Evolutionary conservation across 2,797 vertebrate genomes (phyloP).

Genomic region (Orestias chungarensis): DNA sequence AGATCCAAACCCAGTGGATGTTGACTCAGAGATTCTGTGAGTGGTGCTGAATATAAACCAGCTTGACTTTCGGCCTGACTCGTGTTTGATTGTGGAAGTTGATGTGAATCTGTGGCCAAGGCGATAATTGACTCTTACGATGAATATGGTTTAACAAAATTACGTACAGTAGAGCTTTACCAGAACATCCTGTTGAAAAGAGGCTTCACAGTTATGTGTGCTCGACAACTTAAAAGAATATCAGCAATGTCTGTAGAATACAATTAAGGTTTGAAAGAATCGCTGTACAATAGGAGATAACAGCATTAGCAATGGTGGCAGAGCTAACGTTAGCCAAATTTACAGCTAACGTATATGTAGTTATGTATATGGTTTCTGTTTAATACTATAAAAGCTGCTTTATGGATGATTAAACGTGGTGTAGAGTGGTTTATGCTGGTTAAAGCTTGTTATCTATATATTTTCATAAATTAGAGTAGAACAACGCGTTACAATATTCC

Average conservation of each 20-base stretch:
- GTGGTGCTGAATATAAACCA: constrained; percentile 56
- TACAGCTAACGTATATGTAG: not conserved
- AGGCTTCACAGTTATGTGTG: not conserved
- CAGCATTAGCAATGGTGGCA: not conserved
- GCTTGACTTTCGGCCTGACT: constrained; percentile 43
- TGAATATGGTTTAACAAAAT: not conserved
- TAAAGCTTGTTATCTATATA: not conserved
- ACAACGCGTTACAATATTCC: not conserved
- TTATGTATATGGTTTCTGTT: too few relatives aligned
- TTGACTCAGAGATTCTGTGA: constrained; percentile 55
- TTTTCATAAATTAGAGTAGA: not conserved
- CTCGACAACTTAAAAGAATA: not conserved
- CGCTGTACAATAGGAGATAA: not conserved
- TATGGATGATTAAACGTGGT: too few relatives aligned
- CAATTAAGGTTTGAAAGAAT: not conserved
- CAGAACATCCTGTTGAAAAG: not conserved
- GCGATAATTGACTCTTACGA: not conserved
- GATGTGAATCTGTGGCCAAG: constrained; percentile 22
- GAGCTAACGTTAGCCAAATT: not conserved
- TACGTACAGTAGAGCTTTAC: not conserved
- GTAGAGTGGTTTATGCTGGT: too few relatives aligned
- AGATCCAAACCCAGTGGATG: constrained; percentile 66
- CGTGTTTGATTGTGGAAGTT: constrained; percentile 18
- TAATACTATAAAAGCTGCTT: not conserved
- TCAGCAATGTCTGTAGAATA: not conserved